Conservation (phyloP, 2,113 vertebrate species). For the Myocastor coypus region DNA sequence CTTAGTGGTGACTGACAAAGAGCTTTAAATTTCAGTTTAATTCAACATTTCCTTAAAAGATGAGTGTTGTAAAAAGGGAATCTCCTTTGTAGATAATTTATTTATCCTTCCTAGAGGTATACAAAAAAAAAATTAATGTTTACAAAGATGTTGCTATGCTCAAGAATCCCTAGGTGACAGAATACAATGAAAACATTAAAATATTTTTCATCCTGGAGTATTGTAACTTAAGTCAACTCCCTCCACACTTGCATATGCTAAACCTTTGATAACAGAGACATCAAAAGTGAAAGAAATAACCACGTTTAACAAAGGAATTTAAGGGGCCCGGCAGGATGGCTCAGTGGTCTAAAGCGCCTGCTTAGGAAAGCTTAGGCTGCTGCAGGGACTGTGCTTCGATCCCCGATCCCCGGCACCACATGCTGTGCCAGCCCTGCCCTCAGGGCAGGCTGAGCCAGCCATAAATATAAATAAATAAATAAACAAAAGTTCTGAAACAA, state of each 20-base stretch:
- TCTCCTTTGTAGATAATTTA: background rate
- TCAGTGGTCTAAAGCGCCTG: too few species aligned
- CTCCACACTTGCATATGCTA: background rate
- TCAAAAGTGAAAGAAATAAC: background rate
- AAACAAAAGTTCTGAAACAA: too few species aligned
- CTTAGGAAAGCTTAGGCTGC: too few species aligned
- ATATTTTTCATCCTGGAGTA: background rate
- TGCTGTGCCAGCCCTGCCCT: too few species aligned
- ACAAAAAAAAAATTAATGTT: background rate
- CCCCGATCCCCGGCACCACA: too few species aligned
- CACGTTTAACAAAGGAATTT: constrained; percentile 38
- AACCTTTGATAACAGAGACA: background rate
- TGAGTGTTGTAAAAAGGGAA: background rate
- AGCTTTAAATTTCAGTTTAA: background rate
- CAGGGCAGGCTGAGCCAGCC: too few species aligned
- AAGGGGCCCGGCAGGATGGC: too few species aligned
- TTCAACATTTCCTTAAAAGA: background rate
- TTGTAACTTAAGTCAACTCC: background rate
- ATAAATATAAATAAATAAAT: too few species aligned
- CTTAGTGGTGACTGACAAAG: background rate
- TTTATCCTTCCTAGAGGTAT: background rate
- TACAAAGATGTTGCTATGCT: background rate
- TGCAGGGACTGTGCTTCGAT: too few species aligned
- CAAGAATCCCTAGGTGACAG: background rate
- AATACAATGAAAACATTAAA: background rate